phyloP scores from a whole-genome alignment of 2,797 vertebrate genomes.

The Notamacropus eugenii region DNA sequence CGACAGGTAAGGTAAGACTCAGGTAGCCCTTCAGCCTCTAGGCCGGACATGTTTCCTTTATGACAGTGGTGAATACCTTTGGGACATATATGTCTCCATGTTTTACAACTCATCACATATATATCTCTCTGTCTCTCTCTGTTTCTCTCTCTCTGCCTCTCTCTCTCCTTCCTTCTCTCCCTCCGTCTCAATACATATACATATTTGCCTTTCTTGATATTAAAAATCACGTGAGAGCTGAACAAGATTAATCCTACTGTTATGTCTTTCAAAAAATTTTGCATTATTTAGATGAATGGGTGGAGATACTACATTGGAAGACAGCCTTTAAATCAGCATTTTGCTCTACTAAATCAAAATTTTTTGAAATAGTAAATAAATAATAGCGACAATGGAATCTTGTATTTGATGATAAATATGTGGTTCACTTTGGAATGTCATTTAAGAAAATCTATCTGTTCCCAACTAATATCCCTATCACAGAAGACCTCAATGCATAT shows the following conservation, averaged over 20 bases:
- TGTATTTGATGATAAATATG: background rate
- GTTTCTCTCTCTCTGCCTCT: background rate
- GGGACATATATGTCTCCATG: background rate
- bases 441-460: background rate
- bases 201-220: background rate
- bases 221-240: background rate
- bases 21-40: no score
- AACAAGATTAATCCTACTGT: background rate
- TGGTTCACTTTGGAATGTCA: background rate
- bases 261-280: background rate
- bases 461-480: background rate
- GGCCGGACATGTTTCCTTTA: background rate
- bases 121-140: background rate
- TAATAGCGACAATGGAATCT: background rate
- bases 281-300: background rate
- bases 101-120: background rate
- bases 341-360: background rate
- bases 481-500: background rate
- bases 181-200: background rate
- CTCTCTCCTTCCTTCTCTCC: no score
- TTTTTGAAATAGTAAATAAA: background rate
- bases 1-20: no score
- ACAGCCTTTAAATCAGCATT: background rate
- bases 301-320: background rate
- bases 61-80: background rate